Evolutionary conservation across 1,140 invertebrate species (phyloP).

Genomic region (Caenorhabditis inopinata): DNA sequence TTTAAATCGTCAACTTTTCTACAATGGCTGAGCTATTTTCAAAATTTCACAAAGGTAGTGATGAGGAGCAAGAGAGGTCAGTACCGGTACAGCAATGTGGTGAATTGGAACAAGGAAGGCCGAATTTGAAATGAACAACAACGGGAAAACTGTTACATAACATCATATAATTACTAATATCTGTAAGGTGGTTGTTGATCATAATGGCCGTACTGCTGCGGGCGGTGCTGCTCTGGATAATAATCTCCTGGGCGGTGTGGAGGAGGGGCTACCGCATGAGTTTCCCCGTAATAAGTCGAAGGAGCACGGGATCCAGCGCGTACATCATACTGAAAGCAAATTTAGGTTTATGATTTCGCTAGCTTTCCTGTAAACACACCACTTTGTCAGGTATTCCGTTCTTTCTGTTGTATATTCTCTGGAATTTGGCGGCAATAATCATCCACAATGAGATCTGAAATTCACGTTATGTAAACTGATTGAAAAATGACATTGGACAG

Average conservation of each 20-base stretch:
- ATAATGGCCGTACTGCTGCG: background rate
- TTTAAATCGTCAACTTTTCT: background rate
- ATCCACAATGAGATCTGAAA: conserved; percentile 63
- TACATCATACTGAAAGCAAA: background rate
- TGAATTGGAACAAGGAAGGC: background rate
- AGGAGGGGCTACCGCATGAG: conserved; percentile 46
- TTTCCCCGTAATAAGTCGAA: conserved; percentile 58
- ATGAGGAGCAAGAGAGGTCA: background rate
- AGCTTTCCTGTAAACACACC: background rate
- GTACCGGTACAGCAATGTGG: background rate
- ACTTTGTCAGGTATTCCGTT: conserved; percentile 53
- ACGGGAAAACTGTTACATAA: background rate
- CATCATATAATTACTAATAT: background rate
- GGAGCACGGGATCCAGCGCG: conserved; percentile 52
- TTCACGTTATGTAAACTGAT: too few relatives aligned
- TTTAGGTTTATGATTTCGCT: background rate
- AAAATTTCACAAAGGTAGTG: conserved; percentile 42
- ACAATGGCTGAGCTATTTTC: background rate
- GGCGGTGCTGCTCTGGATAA: conserved; percentile 37
- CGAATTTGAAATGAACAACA: background rate
- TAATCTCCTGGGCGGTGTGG: conserved; percentile 15
- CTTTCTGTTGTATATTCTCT: conserved; percentile 62
- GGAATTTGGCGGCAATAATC: conserved; percentile 64
- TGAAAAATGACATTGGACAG: too few relatives aligned
- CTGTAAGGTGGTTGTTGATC: conserved; percentile 39